Conservation (phyloP, 1,140 invertebrate species). For the Drosophila sproati region DNA sequence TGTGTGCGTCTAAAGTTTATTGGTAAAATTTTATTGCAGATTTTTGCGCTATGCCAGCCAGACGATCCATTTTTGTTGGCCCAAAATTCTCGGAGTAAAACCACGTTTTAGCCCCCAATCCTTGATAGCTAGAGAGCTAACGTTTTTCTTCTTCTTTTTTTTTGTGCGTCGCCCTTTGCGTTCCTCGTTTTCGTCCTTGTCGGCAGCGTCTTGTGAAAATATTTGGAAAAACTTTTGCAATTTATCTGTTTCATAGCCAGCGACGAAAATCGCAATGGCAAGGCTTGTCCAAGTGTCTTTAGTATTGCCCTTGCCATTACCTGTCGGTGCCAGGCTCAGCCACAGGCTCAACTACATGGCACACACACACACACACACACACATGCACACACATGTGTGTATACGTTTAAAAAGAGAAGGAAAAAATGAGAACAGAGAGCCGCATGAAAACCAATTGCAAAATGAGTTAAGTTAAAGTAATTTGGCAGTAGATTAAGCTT, state of each 20-base stretch:
- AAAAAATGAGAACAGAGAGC: conserved; percentile 27
- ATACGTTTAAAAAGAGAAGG: conserved; percentile 4
- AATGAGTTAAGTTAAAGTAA: conserved; percentile 79
- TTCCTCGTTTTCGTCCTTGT: conserved; percentile 36
- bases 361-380: not conserved
- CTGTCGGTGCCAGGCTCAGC: conserved; percentile 65
- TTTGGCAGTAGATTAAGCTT: conserved; percentile 69
- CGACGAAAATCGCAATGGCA: conserved; percentile 56
- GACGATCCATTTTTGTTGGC: conserved; percentile 31
- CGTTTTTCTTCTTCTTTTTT: not conserved
- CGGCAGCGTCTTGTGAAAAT: conserved; percentile 78
- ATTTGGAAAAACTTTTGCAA: conserved; percentile 82
- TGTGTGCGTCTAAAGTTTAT: conserved; percentile 78
- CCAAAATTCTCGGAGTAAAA: conserved; percentile 10
- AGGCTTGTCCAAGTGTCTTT: conserved; percentile 64
- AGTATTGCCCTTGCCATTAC: conserved; percentile 24
- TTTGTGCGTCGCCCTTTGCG: not conserved
- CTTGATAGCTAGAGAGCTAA: not conserved
- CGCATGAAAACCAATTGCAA: conserved; percentile 64
- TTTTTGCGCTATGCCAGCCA: conserved; percentile 61
- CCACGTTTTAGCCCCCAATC: conserved; percentile 8
- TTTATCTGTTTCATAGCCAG: conserved; percentile 82
- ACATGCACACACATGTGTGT: conserved; percentile 7
- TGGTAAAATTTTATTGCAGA: conserved; percentile 83
- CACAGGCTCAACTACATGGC: not conserved